phyloP scores from a whole-genome alignment of 92 coral and sea anemone species.

The Epizoanthus illoricatus region DNA sequence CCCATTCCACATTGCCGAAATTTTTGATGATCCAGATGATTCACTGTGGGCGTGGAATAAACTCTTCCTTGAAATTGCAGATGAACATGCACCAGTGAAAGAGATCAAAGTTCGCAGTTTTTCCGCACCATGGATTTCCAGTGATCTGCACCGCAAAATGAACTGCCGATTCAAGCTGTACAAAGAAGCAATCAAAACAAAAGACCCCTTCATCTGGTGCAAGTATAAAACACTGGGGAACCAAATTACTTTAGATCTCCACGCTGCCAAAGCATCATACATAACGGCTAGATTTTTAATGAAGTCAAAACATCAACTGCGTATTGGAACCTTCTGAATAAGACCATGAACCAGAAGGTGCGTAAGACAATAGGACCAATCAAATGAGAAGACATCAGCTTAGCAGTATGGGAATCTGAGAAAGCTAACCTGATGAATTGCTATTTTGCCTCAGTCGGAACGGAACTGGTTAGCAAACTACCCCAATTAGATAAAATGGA shows the following conservation, averaged over 20 bases:
- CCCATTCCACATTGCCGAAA: no score
- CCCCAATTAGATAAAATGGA: no score
- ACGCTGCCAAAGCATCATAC: not conserved
- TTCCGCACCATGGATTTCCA: no score
- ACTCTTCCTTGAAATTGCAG: no score
- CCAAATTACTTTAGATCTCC: not conserved
- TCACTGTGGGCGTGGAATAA: no score
- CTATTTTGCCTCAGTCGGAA: conserved; percentile 6
- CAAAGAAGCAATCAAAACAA: no score
- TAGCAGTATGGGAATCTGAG: not conserved
- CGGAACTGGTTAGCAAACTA: not conserved
- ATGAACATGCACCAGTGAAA: no score
- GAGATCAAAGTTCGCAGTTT: no score
- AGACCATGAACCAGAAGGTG: not conserved
- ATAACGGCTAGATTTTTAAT: not conserved
- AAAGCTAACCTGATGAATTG: not conserved
- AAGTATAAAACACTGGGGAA: not conserved
- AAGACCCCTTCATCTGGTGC: no score
- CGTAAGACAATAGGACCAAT: not conserved
- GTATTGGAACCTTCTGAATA: conserved; percentile 11
- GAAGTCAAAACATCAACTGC: conserved; percentile 2
- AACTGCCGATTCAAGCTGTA: no score
- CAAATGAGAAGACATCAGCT: not conserved
- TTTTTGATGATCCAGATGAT: no score
- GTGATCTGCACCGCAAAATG: no score